These are phyloP conservation scores for Petrocephalus zakoni DNA, from an alignment of 2,113 vertebrate genomes.

Conservation along the genomic window DNA sequence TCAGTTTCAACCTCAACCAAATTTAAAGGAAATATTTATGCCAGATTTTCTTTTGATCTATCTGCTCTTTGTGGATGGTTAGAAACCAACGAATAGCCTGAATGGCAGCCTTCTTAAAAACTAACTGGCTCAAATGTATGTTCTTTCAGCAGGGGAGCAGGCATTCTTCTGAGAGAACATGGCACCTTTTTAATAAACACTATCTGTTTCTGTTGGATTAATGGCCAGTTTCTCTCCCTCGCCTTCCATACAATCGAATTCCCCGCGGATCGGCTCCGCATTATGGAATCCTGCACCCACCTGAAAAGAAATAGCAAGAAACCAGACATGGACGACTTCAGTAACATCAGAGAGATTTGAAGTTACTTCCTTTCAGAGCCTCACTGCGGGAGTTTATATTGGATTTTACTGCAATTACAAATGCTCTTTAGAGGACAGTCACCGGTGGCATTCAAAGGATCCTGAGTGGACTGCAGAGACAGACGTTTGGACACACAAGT, in stretches of 20 bases:
- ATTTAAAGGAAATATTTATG: slow-evolving; percentile 3
- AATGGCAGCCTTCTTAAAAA: slow-evolving; percentile 29
- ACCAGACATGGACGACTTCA: not conserved
- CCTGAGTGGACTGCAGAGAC: not conserved
- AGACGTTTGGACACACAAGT: not conserved
- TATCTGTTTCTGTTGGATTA: slow-evolving; percentile 4
- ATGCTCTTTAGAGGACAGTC: not conserved
- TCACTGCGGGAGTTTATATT: not conserved
- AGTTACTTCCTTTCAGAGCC: not conserved
- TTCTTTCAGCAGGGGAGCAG: slow-evolving; percentile 13
- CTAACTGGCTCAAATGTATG: slow-evolving; percentile 12
- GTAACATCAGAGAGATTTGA: not conserved
- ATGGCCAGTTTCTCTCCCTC: not conserved
- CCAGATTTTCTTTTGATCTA: not conserved
- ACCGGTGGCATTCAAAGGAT: not conserved
- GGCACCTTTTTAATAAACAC: not conserved
- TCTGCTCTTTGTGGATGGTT: not conserved
- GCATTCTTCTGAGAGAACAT: not conserved
- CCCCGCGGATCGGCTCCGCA: not conserved
- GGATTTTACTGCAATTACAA: not conserved
- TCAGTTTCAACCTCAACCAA: not conserved
- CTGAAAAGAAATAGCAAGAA: not conserved
- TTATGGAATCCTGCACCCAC: not conserved
- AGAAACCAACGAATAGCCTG: slow-evolving; percentile 13
- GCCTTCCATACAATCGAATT: not conserved